Evolutionary conservation across 2,888 invertebrate species (phyloP), one percentile per base, ranked within the genome.

Genomic region (Dicranocentrus wangi): DNA sequence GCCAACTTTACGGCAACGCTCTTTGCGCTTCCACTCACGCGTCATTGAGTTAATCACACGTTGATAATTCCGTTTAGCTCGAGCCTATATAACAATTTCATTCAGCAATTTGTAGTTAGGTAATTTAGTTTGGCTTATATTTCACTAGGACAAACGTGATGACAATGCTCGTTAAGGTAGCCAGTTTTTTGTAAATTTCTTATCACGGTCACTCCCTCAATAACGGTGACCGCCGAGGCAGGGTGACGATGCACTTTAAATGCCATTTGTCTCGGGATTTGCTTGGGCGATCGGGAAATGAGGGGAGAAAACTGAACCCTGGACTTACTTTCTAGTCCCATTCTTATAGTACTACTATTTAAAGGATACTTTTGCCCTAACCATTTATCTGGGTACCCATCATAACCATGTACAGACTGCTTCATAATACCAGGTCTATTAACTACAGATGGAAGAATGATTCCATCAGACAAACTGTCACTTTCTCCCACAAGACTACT

Each of bases 1-100:
- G n/a, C 84, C 84, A 28, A 80, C 83, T 70, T 82, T 81, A 8
- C 78, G 61, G 58, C 79, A 82, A 53, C 84, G 53, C 17, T 83
- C 77, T 53, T 69, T 66, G 1, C 84, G 75, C 39, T 82, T 70
- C 51, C 72, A 73, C 51, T 85, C 84, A 13, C 77, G 76, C 8
- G 76, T 15, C 81, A 85, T 76, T 39, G 68, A 32, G n/a, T 72
- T 71, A 53, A 66, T 60, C n/a, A 80, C 58, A 10, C 72, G 60
- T 10, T 83, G 66, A 61, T 79, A 81, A 15, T 73, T 65, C 39
- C 65, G 47, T 58, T 66, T 69, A 5, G 82, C 81, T 21, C 73
- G 70, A 19, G 39, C 69, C 84, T 83, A 66, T 47, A 47, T 47
- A 47, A 10, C 32, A n/a, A n/a, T 32, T 32, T 7, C 10, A 32